Base-by-base conservation (phyloP, 2,113 vertebrate species). In the Megaleporinus macrocephalus region DNA sequence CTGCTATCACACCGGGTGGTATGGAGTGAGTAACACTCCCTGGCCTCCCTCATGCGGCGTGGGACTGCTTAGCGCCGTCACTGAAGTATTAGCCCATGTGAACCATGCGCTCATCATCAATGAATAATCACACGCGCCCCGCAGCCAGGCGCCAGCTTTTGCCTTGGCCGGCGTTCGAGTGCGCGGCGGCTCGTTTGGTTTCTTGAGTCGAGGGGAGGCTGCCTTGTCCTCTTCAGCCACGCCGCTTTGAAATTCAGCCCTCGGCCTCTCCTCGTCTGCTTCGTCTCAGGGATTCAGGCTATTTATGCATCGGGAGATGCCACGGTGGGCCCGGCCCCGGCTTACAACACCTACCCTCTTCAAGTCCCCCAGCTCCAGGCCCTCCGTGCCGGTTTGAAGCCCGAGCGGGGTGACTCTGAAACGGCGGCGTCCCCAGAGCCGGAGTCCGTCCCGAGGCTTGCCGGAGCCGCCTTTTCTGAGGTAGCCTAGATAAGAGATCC, bases 21-120 rank as follows among this genome's bases (percentile, higher is more conserved):
- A 51, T 79, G 76, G 66, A 62, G 41, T 83, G 80, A 80, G 80
- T 76, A 79, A 79, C 79, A 75, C 79, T 62, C 79, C 75, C 76
- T 30, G 29, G 62, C 53, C 65, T 79, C 70, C 71, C 78, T 72
- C 74, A 81, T 75, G 65, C 41, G 66, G 49, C 73, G 76, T 83
- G 80, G 80, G 80, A 69, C 68, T 76, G 76, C 61, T 68, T 29
- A 18, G 49, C 66, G 65, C 36, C 53, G 68, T 82, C 80, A 63
- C 80, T 53, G 71, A 82, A 81, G 71, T 53, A 76, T 81, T 81
- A 77, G 78, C 80, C 65, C 22, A 63, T 76, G 44, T 76, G 76
- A 49, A 74, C 80, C 73, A 68, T 26, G 30, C 44, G 61, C 61
- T 84, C 49, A 57, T 75, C 84, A 79, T 82, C 80, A 75, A 73